These are phyloP conservation scores for Lordiphosa mommai DNA, from an alignment of 1,140 invertebrate genomes.

Conservation along the genomic window DNA sequence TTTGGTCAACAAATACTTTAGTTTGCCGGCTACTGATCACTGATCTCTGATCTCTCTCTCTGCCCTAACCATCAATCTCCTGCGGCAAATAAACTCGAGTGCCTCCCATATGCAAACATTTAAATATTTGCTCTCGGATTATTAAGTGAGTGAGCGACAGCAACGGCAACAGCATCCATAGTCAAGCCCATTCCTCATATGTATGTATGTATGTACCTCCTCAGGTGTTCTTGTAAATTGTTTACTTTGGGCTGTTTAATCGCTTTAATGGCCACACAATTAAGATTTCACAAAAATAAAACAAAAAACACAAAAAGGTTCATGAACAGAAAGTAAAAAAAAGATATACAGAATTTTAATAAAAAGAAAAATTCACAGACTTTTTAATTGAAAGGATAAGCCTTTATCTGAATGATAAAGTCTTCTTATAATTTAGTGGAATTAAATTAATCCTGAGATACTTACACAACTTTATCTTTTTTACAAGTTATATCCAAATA, in stretches of 20 bases:
- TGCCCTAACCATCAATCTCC: slow-evolving; percentile 45
- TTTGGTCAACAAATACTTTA: slow-evolving; percentile 46
- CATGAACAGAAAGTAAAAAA: too few species aligned
- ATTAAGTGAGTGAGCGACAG: slow-evolving; percentile 70
- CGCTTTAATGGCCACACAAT: slow-evolving; percentile 72
- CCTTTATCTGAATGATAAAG: too few species aligned
- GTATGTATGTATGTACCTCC: too few species aligned
- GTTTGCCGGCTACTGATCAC: slow-evolving; percentile 51
- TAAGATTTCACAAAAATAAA: slow-evolving; percentile 45
- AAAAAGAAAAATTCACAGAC: too few species aligned
- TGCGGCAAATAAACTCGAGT: slow-evolving; percentile 75
- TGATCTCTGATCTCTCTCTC: slow-evolving; percentile 5
- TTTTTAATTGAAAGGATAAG: too few species aligned
- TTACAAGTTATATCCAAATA: too few species aligned
- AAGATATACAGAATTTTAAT: too few species aligned
- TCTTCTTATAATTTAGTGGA: too few species aligned
- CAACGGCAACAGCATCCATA: slow-evolving; percentile 14
- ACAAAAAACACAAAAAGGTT: too few species aligned
- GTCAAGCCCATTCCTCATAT: slow-evolving; percentile 3
- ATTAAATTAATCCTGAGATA: too few species aligned
- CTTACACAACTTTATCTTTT: too few species aligned
- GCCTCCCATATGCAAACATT: slow-evolving; percentile 62
- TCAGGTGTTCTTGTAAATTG: slow-evolving; percentile 42
- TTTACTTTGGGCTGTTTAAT: slow-evolving; percentile 68
- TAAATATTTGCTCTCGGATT: slow-evolving; percentile 72